Conservation (phyloP, 1,140 invertebrate genomes). For the Ceratina japonica region DNA sequence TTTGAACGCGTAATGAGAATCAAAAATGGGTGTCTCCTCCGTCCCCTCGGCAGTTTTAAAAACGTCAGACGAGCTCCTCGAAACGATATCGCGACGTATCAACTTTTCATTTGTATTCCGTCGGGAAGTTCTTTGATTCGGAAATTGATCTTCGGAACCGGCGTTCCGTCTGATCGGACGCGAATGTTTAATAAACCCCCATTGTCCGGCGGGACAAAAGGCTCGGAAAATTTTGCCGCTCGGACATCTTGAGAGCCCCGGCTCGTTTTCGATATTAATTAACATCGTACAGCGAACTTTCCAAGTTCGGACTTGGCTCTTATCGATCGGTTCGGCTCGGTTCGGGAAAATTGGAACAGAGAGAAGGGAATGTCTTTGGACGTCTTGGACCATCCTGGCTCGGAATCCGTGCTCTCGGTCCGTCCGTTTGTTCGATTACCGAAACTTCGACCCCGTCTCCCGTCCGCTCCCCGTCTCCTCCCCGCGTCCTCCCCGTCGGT, state of each 20-base stretch:
- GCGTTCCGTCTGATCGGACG: background rate
- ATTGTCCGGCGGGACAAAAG: background rate
- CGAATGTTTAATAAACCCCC: background rate
- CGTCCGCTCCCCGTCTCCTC: no score
- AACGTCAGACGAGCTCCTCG: no score
- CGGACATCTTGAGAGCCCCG: slow-evolving; percentile 8
- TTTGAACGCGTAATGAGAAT: no score
- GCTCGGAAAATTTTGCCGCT: background rate
- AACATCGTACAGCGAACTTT: slow-evolving; percentile 17
- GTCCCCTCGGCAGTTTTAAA: no score
- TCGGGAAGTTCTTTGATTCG: no score
- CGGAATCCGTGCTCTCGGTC: slow-evolving; percentile 24
- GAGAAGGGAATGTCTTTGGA: slow-evolving; percentile 29
- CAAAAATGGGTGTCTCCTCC: no score
- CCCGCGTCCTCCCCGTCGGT: no score
- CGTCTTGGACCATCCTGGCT: slow-evolving; percentile 20
- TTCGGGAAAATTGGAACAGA: slow-evolving; percentile 40
- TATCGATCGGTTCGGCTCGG: slow-evolving; percentile 1
- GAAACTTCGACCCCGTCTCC: slow-evolving; percentile 50
- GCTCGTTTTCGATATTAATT: slow-evolving; percentile 48
- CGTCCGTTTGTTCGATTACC: slow-evolving; percentile 53
- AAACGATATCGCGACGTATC: no score
- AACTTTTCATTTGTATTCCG: no score
- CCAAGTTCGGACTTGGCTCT: background rate
- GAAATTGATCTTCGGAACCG: no score